A percentile compares a stretch with the other conserved stretches of the same genome.
Conservation (phyloP, 2,113 vertebrate genomes). For the Dromiciops gliroides region DNA sequence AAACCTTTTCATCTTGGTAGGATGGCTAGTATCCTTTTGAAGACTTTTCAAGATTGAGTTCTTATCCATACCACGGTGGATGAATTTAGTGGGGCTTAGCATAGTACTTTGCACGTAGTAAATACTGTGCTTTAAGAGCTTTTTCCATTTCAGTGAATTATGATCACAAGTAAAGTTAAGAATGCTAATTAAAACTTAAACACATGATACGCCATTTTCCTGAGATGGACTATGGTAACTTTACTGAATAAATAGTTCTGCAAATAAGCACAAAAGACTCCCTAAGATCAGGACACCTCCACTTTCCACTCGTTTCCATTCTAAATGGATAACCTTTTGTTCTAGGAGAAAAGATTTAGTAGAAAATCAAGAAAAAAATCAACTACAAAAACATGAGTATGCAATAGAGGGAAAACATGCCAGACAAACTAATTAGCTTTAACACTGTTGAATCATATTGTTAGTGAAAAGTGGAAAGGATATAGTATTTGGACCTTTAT, state of each 20-base stretch:
- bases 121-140: not conserved
- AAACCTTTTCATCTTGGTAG: no score
- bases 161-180: not conserved
- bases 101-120: not conserved
- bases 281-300: not conserved
- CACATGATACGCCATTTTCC: not conserved
- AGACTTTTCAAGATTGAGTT: not conserved
- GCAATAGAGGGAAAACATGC: not conserved
- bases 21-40: no score
- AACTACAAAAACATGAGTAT: not conserved
- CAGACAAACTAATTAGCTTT: slow-evolving; percentile 9
- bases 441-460: slow-evolving; percentile 6
- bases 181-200: not conserved
- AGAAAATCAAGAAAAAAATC: slow-evolving; percentile 2
- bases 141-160: not conserved
- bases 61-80: not conserved
- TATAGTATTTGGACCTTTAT: slow-evolving; percentile 35
- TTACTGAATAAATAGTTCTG: not conserved
- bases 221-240: not conserved
- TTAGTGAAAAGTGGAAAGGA: slow-evolving; percentile 37
- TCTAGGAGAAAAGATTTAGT: not conserved
- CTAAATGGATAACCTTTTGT: not conserved
- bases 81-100: not conserved
- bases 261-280: not conserved
- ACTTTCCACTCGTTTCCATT: not conserved